Evolutionary conservation across 2,888 invertebrate genomes (phyloP).

Genomic region (Antheraea assamensis): DNA sequence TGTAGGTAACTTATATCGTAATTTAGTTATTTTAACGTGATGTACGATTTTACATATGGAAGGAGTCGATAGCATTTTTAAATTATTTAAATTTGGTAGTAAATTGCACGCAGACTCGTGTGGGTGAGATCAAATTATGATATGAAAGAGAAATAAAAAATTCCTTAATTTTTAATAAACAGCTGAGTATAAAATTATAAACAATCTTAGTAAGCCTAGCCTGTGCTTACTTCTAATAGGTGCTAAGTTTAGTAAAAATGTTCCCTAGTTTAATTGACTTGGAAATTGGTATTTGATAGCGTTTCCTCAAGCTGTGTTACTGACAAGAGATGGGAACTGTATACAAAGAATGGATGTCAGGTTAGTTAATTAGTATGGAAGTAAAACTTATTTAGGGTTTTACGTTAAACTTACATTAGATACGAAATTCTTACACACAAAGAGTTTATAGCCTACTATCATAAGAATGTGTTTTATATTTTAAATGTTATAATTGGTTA

Average conservation of each 20-base stretch:
- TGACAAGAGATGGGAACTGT: conserved; percentile 51
- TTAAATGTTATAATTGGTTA: conserved; percentile 23
- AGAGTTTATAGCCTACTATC: conserved; percentile 75
- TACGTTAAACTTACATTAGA: conserved; percentile 54
- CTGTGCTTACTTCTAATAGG: conserved; percentile 77
- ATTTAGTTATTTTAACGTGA: background rate
- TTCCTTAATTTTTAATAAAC: conserved; percentile 73
- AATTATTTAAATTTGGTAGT: no score
- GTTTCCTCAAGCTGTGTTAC: conserved; percentile 56
- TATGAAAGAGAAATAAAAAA: conserved; percentile 36
- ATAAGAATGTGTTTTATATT: conserved; percentile 70
- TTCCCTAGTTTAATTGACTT: conserved; percentile 94
- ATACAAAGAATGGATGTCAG: conserved; percentile 28
- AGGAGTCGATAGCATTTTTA: background rate
- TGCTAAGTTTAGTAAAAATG: conserved; percentile 85
- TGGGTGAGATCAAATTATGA: conserved; percentile 19
- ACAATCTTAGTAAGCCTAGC: conserved; percentile 73
- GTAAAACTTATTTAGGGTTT: conserved; percentile 75
- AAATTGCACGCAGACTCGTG: conserved; percentile 1
- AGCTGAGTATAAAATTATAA: conserved; percentile 81
- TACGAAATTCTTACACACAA: conserved; percentile 68
- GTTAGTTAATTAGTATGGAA: conserved; percentile 55
- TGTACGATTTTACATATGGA: background rate
- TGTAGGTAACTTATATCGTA: conserved; percentile 1
- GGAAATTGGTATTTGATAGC: conserved; percentile 83